These are phyloP conservation scores for Hipparchia semele DNA, from an alignment of 2,888 invertebrate species.

Conservation along the genomic window DNA sequence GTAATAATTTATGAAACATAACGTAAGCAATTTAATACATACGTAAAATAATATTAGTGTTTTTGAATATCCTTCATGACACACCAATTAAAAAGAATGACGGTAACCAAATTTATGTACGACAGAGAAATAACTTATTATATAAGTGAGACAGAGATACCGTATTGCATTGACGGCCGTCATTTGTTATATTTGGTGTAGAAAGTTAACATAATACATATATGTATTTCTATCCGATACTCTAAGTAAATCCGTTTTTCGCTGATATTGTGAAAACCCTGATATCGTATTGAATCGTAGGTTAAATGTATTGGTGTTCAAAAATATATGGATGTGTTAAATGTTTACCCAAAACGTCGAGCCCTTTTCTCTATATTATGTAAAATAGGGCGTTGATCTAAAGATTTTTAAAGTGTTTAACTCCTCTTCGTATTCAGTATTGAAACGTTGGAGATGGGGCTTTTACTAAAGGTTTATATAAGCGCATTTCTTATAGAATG, in stretches of 20 bases:
- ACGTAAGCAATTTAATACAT: conserved; percentile 9
- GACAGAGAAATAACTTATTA: background rate
- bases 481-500: conserved; percentile 38
- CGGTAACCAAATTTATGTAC: background rate
- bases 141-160: background rate
- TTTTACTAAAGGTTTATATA: conserved; percentile 40
- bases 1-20: conserved; percentile 16
- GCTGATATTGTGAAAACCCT: conserved; percentile 37
- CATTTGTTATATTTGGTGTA: background rate
- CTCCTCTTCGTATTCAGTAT: conserved; percentile 28
- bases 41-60: conserved; percentile 17
- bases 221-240: background rate
- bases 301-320: conserved; percentile 36
- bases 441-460: conserved; percentile 29
- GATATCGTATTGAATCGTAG: conserved; percentile 27
- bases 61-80: conserved; percentile 20
- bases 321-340: conserved; percentile 24
- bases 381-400: conserved; percentile 17
- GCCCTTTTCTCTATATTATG: conserved; percentile 6
- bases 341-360: conserved; percentile 25
- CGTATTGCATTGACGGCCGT: too few species aligned
- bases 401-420: conserved; percentile 30
- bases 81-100: background rate
- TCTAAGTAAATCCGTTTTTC: conserved; percentile 20
- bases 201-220: background rate